Base-by-base conservation (phyloP, 2,888 invertebrate genomes). In the Desoria tigrina region DNA sequence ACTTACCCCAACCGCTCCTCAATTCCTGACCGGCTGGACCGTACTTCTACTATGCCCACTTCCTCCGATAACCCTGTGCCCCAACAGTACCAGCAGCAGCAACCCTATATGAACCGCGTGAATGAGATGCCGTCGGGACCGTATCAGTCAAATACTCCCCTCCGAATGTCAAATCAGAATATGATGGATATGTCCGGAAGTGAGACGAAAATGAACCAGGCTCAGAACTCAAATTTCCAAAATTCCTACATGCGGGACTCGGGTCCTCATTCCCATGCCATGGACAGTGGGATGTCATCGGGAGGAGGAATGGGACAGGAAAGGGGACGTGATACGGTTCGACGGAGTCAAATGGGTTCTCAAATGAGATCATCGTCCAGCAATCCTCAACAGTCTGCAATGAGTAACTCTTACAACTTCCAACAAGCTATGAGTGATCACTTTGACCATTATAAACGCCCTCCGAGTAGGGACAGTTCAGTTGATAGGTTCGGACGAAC, bases 391-490 rank as follows among this genome's bases (percentile, higher is more conserved):
- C 55, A 27, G 37, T 45, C 68, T 61, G 64, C 66, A 62, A 63
- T 42, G 58, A 65, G 51, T 24, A 53, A 51, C 37, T 51, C 58
- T n/a, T 63, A 71, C 71, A 66, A 73, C 75, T 77, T 78, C 63
- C 80, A 81, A 73, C 84, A 88, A 82, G 84, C 90, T 14, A 89
- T 90, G 76, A 91, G 91, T 78, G 93, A 94, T 81, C 91, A 92
- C 78, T 92, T 94, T 79, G 95, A 95, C 81, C 95, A 96, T 79
- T 96, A 96, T 81, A 92, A 92, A 81, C 84, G 91, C 79, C 92
- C 93, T 60, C 92, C 92, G 1, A 92, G 92, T 82, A 84, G 92
- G 59, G 78, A 77, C 45, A 74, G 73, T 56, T 76, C 76, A 23
- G 72, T 74, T 27, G 76, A 76, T 67, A 88, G 90, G 53, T 72